Evolutionary conservation across 2,888 invertebrate genomes (phyloP).

Genomic region (Aphodius sticticus): DNA sequence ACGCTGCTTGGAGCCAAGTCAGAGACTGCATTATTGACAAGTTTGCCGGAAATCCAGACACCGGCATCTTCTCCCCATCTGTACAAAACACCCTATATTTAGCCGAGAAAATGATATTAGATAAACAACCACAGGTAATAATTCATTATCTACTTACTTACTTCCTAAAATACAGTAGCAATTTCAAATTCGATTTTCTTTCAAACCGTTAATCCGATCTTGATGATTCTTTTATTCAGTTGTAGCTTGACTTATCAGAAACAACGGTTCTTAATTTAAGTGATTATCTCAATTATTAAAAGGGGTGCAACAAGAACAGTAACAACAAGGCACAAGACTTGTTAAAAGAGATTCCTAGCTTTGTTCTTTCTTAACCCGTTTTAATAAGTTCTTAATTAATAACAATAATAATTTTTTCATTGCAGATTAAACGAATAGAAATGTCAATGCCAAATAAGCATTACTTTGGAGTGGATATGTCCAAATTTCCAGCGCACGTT

Average conservation of each 20-base stretch:
- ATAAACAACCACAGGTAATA: constrained; percentile 72
- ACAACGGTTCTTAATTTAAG: no score
- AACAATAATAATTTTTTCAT: no score
- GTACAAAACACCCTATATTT: constrained; percentile 82
- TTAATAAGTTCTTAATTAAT: no score
- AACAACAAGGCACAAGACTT: no score
- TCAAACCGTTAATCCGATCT: no score
- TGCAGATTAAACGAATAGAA: constrained; percentile 71
- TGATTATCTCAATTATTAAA: no score
- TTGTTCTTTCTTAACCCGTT: no score
- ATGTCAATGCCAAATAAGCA: constrained; percentile 87
- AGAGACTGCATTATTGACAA: constrained; percentile 75
- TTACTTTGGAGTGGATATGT: constrained; percentile 78
- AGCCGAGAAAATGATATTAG: constrained; percentile 72
- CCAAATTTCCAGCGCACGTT: constrained; percentile 73
- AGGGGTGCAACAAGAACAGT: no score
- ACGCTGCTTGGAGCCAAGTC: constrained; percentile 74
- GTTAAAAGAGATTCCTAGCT: no score
- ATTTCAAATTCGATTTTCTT: not conserved
- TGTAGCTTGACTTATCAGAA: no score
- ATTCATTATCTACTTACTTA: not conserved
- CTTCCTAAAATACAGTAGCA: not conserved
- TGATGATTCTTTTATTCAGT: no score
- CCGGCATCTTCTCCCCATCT: constrained; percentile 78
- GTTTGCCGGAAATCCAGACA: constrained; percentile 78